A percentile compares a stretch with the other conserved stretches of the same genome.
These are phyloP conservation scores for Umimayanthus kanabou DNA, from an alignment of 92 coral and sea anemone genomes.

Conservation along the genomic window DNA sequence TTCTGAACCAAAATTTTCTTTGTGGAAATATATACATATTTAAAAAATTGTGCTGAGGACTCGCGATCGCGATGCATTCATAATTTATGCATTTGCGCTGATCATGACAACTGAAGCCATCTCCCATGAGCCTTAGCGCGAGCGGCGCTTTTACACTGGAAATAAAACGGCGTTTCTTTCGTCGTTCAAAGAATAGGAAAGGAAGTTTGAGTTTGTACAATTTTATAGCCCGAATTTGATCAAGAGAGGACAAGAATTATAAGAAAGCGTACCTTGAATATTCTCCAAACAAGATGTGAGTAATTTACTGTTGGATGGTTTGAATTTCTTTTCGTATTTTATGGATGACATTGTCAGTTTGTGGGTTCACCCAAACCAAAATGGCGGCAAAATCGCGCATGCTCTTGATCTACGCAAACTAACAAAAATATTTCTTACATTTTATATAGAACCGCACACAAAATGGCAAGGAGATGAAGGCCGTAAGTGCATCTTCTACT, in stretches of 20 bases:
- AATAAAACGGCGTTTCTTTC: conserved; percentile 48
- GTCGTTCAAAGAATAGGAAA: conserved; percentile 36
- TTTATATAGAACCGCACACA: conserved; percentile 2
- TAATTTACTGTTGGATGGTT: conserved; percentile 75
- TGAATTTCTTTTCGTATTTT: conserved; percentile 53
- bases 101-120: conserved; percentile 12
- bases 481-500: conserved; percentile 37
- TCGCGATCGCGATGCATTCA: not conserved
- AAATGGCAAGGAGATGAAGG: conserved; percentile 35
- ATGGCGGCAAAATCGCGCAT: conserved; percentile 99
- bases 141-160: conserved; percentile 1
- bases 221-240: conserved; percentile 42
- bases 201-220: conserved; percentile 18
- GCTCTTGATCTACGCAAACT: conserved; percentile 68
- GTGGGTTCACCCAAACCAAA: conserved; percentile 67
- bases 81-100: conserved; percentile 24
- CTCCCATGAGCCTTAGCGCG: conserved; percentile 71
- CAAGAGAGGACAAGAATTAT: conserved; percentile 46
- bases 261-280: conserved; percentile 31
- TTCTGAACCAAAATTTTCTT: not conserved
- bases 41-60: too few species aligned
- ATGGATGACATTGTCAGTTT: conserved; percentile 56
- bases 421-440: conserved; percentile 50
- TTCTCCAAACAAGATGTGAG: conserved; percentile 66
- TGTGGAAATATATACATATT: too few species aligned